phyloP scores from a whole-genome alignment of 2,797 vertebrate genomes.

The Bovichtus diacanthus region DNA sequence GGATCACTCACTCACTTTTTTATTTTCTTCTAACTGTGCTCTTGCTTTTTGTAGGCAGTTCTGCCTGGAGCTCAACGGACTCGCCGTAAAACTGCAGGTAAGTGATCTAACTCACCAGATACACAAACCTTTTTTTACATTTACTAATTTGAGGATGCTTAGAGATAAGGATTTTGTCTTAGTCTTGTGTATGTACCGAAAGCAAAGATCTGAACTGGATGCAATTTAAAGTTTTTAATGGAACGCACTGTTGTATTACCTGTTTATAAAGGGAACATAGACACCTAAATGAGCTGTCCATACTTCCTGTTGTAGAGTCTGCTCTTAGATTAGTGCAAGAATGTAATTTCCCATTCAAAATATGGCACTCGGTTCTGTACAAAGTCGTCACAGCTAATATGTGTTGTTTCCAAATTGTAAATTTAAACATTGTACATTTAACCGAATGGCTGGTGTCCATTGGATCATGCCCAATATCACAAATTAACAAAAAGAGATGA shows the following conservation, averaged over 20 bases:
- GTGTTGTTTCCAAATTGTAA: no score
- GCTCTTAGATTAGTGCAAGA: neutral
- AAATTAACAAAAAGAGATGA: no score
- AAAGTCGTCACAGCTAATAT: neutral
- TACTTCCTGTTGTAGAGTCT: neutral
- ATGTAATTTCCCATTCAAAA: no score
- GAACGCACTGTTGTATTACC: neutral
- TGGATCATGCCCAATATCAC: neutral
- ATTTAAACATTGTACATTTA: no score
- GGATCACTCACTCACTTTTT: no score
- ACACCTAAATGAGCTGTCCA: neutral
- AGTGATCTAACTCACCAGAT: neutral
- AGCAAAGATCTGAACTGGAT: neutral
- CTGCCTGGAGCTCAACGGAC: slow-evolving; percentile 97
- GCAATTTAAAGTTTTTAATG: neutral
- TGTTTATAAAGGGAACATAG: neutral
- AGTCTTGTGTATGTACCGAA: neutral
- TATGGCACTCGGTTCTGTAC: no score
- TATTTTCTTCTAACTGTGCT: neutral
- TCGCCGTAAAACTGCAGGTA: slow-evolving; percentile 99
- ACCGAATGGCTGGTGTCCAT: neutral
- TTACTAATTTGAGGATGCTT: neutral
- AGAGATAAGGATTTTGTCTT: neutral
- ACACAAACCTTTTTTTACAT: neutral
- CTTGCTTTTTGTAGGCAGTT: slow-evolving; percentile 89